These are phyloP conservation scores for Daktulosphaira vitifoliae DNA, from an alignment of 1,140 invertebrate species.

Conservation along the genomic window DNA sequence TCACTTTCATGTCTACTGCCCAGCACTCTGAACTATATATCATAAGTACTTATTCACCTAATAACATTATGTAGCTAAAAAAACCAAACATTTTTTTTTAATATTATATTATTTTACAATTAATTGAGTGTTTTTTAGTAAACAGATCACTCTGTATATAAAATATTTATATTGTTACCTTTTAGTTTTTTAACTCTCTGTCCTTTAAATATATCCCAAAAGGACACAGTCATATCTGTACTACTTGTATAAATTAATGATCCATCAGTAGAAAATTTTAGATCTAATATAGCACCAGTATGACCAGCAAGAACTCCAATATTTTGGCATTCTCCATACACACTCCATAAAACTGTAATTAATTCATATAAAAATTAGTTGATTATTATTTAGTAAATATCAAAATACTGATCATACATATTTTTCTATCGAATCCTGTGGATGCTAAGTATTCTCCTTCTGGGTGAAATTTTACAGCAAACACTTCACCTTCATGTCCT, in stretches of 20 bases:
- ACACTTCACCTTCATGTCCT: conserved; percentile 96
- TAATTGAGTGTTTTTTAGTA: background rate
- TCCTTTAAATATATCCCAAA: conserved; percentile 89
- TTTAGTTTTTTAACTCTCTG: conserved; percentile 84
- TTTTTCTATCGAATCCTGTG: conserved; percentile 91
- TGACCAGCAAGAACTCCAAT: conserved; percentile 86
- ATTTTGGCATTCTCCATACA: conserved; percentile 97
- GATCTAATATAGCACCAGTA: conserved; percentile 91
- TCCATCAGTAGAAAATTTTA: conserved; percentile 93
- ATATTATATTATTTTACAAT: background rate
- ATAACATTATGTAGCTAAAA: no score
- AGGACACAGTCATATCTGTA: conserved; percentile 87
- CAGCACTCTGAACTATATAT: no score
- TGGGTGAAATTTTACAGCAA: conserved; percentile 87
- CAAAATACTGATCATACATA: conserved; percentile 63
- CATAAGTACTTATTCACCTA: no score
- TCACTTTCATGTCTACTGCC: no score
- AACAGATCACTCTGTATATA: background rate
- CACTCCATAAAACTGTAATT: conserved; percentile 86
- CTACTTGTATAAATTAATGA: conserved; percentile 81
- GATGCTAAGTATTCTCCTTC: conserved; percentile 90
- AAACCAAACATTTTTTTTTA: no score
- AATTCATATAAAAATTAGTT: conserved; percentile 36
- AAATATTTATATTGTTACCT: conserved; percentile 44
- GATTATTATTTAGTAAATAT: background rate